phyloP scores from a whole-genome alignment of 2,797 vertebrate species.

The Acrossocheilus wenchowensis region DNA sequence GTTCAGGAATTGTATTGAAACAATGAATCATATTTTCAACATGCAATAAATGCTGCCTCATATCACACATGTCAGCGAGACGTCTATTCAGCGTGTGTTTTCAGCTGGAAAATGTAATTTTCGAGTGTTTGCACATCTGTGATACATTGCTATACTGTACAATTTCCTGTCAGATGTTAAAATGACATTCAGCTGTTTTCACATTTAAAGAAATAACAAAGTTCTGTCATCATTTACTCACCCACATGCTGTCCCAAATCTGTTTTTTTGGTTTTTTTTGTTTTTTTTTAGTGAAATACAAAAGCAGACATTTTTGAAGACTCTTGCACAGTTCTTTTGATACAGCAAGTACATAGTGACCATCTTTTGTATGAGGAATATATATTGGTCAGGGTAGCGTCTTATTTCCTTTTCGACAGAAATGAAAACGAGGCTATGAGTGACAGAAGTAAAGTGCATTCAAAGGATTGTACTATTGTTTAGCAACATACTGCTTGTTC shows the following conservation, averaged over 20 bases:
- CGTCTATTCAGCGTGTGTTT: not conserved
- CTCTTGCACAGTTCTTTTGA: not conserved
- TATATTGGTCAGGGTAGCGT: not conserved
- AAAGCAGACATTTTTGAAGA: not conserved
- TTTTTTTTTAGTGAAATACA: not conserved
- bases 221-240: not conserved
- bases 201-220: not conserved
- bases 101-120: conserved; percentile 18
- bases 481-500: not conserved
- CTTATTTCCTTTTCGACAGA: not conserved
- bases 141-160: not conserved
- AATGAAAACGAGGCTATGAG: not conserved
- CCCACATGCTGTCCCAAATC: not conserved
- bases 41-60: not conserved
- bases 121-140: conserved; percentile 10
- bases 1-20: not conserved
- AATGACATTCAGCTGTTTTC: conserved; percentile 11
- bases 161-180: not conserved
- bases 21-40: not conserved
- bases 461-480: not conserved
- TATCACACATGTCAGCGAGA: not conserved
- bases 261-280: not conserved
- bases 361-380: too few relatives aligned
- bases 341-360: not conserved
- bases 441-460: not conserved